Conservation (phyloP, 2,113 vertebrate species). For the Pionites leucogaster region DNA sequence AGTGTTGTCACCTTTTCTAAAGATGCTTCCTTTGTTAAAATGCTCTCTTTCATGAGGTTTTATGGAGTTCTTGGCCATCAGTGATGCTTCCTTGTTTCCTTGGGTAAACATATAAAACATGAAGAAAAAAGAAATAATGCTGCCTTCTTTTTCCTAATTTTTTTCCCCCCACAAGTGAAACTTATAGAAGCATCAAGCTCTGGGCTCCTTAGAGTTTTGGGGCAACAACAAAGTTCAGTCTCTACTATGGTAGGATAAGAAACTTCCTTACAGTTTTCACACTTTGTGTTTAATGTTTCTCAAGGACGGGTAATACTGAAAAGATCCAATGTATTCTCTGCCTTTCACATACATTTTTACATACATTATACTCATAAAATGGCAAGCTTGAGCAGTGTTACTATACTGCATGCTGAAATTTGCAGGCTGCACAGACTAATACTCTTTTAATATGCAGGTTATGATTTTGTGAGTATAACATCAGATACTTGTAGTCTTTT, state of each 20-base stretch:
- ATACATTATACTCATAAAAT: neutral
- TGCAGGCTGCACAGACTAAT: neutral
- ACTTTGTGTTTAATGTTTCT: neutral
- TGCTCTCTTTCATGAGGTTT: neutral
- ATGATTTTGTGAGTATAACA: neutral
- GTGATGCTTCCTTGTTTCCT: neutral
- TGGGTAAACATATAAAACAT: neutral
- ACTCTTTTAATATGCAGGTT: neutral
- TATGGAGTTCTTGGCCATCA: neutral
- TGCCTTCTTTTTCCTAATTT: accelerated
- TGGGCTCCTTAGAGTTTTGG: neutral
- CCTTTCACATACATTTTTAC: neutral
- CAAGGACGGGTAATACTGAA: neutral
- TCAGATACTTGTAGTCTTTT: neutral
- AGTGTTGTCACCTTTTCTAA: neutral
- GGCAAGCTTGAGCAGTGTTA: neutral
- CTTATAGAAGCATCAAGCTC: neutral
- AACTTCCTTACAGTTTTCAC: neutral
- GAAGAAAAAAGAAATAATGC: neutral
- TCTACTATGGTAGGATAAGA: neutral
- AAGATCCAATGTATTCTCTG: neutral
- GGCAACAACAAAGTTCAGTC: neutral
- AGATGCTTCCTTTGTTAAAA: neutral
- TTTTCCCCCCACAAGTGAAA: neutral
- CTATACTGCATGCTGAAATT: neutral